Base-by-base conservation (phyloP, 2,888 invertebrate species). In the Protonemura montana region DNA sequence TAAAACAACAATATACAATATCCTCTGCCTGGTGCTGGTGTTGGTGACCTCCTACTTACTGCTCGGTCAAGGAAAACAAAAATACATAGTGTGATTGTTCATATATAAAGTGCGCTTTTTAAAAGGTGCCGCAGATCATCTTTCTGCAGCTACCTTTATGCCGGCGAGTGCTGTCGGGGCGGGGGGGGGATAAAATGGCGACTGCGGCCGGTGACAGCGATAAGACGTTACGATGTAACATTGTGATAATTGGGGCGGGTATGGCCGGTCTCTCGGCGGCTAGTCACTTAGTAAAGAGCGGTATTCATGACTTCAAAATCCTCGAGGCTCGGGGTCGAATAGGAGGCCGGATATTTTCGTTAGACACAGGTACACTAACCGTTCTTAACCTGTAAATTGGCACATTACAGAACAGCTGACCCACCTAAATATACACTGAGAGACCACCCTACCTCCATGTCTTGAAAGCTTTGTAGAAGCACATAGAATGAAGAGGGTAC, bases 261-360 rank as follows among this genome's bases (percentile, higher is more conserved):
- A 95, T 96, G 93, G 96, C 97, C 88, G 97, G 97, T 81, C 92
- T 97, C 85, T 95, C 97, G 83, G 97, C 97, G 86, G 97, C 97
- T 85, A 96, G 96, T 92, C 95, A 96, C 91, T 93, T 97, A 88
- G 91, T 95, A 21, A 96, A 96, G 92, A 96, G 96, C 92, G 95
- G 95, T 87, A 94, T 95, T 91, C 94, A 94, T 88, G 95, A 97
- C 92, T 97, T 96, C 91, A 93, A 94, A 90, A 94, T 97, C 89
- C 92, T 97, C 89, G 97, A 97, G 92, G 96, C 96, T 87, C 93
- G 97, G 90, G 94, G 94, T 90, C 94, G 96, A 87, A 93, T 97
- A 88, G 97, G 97, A 85, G 97, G 97, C 87, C 93, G 97, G 88
- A 96, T 97, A 89, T 93, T 96, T 87, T 95, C 96, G 87, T 94